These are phyloP conservation scores for Proctacanthus coquilletti DNA, from an alignment of 1,140 invertebrate genomes.

Conservation along the genomic window DNA sequence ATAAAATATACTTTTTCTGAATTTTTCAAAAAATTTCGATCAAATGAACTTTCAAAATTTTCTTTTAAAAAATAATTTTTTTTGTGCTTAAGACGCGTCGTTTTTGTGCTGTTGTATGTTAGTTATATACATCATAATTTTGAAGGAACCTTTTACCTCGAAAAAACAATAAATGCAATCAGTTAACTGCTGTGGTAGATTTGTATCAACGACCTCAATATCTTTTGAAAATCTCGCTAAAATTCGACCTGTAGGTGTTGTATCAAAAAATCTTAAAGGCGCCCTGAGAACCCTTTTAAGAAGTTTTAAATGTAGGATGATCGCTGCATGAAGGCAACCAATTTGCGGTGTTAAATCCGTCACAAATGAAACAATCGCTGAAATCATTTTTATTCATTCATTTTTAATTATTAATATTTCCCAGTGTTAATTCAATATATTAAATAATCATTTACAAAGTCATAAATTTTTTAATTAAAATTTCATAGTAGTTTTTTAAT, in stretches of 20 bases:
- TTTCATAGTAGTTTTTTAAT: background rate
- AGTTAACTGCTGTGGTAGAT: constrained; percentile 50
- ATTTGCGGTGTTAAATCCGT: constrained; percentile 52
- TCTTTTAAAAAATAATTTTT: too few relatives aligned
- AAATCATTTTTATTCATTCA: background rate
- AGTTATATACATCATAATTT: too few relatives aligned
- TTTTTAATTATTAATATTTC: background rate
- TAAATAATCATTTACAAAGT: constrained; percentile 19
- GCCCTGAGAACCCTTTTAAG: constrained; percentile 57
- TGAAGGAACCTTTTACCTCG: too few relatives aligned
- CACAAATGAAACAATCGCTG: constrained; percentile 51
- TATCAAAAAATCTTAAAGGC: constrained; percentile 72
- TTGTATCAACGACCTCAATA: constrained; percentile 52
- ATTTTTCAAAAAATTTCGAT: too few relatives aligned
- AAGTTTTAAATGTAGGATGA: constrained; percentile 57
- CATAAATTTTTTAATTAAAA: too few relatives aligned
- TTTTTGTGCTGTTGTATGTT: too few relatives aligned
- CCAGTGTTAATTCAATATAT: background rate
- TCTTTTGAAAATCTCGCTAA: constrained; percentile 79
- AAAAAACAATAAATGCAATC: constrained; percentile 62
- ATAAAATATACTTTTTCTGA: too few relatives aligned
- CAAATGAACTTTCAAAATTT: too few relatives aligned
- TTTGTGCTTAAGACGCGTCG: too few relatives aligned
- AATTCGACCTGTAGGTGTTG: constrained; percentile 72
- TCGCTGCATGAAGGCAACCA: constrained; percentile 56